Base-by-base conservation (phyloP, 2,888 invertebrate species). In the Gandaritis pyraliata region DNA sequence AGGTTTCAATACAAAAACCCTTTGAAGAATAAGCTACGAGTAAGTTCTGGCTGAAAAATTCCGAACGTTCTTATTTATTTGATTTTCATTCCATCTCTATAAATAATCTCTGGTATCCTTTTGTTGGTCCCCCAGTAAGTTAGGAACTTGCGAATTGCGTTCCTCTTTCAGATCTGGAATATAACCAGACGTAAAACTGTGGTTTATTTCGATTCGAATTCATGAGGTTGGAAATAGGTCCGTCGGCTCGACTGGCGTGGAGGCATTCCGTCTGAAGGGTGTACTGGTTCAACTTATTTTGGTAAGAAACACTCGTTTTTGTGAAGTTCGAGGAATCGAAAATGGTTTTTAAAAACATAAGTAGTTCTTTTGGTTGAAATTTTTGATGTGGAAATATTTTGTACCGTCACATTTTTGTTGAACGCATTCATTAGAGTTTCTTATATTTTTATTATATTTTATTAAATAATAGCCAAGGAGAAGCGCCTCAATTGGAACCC, bases 101-200 rank as follows among this genome's bases (percentile, higher is more conserved):
- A 55, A 60, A 49, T 60, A 59, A 45, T 16, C 16, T 33, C 16
- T 33, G 5, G 13, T 7, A 13, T 45, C 30, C 39, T 50, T 45
- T 30, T 47, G 39, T 43, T 50, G 49, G 39, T 58, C 47, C 46
- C 46, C 56, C 56, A 7, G 38, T 16, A 23, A 11, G 41, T 12
- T n/a, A 43, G 10, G 45, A n/a, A 23, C 15, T 57, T 59, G 60
- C 64, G 51, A 58, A 62, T 58, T 6, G 64, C 64, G 62, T 33
- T 60, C 65, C 62, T 52, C 62, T 57, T 61, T 58, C 45, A 45
- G 52, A 53, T 58, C 58, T 56, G 49, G 36, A 57, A 64, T 67
- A 67, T 67, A 65, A 49, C 51, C 65, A 47, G 66, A 61, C 69
- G 46, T 65, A 67, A 69, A 67, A 65, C 50, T 54, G 60, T 39